These are phyloP conservation scores for Melanaphis sacchari DNA, from an alignment of 1,140 invertebrate genomes.

Conservation along the genomic window DNA sequence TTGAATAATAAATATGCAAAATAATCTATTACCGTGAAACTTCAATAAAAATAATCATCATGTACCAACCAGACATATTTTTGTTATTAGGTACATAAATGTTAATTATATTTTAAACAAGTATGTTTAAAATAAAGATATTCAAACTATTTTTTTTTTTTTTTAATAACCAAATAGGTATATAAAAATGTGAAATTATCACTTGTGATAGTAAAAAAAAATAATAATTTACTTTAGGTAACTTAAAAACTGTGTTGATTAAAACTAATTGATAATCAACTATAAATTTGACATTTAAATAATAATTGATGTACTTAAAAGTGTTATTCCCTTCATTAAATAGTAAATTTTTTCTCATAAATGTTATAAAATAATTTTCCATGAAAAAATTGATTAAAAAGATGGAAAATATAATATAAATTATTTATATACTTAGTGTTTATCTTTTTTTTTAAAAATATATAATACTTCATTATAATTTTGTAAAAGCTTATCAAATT, in stretches of 20 bases:
- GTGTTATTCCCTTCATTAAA: background rate
- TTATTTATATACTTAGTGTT: background rate
- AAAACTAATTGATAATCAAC: background rate
- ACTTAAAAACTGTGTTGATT: background rate
- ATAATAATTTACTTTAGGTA: background rate
- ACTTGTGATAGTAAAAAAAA: background rate
- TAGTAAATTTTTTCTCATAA: background rate
- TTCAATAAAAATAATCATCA: background rate
- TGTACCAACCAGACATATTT: no score
- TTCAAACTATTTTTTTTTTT: background rate
- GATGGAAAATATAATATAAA: background rate
- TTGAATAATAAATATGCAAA: background rate
- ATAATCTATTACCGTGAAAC: background rate
- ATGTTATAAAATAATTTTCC: background rate
- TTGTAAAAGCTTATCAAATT: background rate
- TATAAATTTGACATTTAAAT: background rate
- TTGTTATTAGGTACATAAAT: no score
- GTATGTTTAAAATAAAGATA: background rate
- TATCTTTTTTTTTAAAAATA: background rate
- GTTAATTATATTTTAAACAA: background rate
- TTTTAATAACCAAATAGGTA: background rate
- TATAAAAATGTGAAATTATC: background rate
- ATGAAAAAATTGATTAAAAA: background rate
- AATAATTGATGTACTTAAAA: background rate
- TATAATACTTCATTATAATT: background rate